Evolutionary conservation across 2,888 invertebrate genomes (phyloP).

Genomic region (Melinaea menophilus): DNA sequence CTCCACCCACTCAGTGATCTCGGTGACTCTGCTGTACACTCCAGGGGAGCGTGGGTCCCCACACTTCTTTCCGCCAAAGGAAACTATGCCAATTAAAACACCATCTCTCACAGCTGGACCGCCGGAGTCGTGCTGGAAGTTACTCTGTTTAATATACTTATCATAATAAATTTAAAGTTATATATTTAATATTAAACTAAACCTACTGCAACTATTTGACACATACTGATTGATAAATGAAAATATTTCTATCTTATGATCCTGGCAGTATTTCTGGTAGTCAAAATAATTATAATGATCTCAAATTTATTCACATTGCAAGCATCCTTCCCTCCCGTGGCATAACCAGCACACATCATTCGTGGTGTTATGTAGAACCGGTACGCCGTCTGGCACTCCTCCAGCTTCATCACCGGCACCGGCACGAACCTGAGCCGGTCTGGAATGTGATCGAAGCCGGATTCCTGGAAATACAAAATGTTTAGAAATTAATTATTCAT

Average conservation of each 20-base stretch:
- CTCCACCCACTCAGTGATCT: conserved; percentile 64
- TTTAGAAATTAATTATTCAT: neutral
- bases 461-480: conserved; percentile 42
- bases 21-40: conserved; percentile 62
- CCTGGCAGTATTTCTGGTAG: no score
- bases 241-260: no score
- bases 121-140: conserved; percentile 62
- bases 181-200: no score
- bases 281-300: neutral
- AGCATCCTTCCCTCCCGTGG: conserved; percentile 68
- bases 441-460: conserved; percentile 64
- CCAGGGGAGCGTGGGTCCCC: conserved; percentile 70
- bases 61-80: conserved; percentile 69
- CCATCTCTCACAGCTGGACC: conserved; percentile 69
- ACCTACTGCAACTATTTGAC: no score
- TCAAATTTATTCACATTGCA: conserved; percentile 56
- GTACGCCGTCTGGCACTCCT: conserved; percentile 63
- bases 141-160: no score
- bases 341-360: conserved; percentile 70
- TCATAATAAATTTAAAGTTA: no score
- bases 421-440: conserved; percentile 69
- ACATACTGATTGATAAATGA: no score
- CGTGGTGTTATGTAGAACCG: conserved; percentile 64
- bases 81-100: conserved; percentile 63
- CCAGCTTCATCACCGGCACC: conserved; percentile 60